phyloP scores from a whole-genome alignment of 2,113 vertebrate species.

The Rattus rattus region DNA sequence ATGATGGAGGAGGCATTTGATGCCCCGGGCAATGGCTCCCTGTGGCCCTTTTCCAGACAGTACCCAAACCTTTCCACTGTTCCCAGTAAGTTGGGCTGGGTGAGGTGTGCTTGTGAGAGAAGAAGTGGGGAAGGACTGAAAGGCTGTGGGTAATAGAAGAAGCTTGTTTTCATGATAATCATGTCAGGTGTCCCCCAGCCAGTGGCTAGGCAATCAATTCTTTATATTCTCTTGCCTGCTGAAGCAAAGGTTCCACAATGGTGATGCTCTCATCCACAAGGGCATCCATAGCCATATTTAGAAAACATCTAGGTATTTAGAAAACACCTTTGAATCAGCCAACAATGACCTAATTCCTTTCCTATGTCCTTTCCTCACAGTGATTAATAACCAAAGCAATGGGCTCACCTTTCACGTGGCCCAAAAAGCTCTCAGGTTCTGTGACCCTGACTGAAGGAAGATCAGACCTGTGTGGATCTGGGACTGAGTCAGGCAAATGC shows the following conservation, averaged over 20 bases:
- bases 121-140: background rate
- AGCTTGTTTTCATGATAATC: background rate
- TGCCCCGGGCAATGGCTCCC: background rate
- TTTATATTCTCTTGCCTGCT: background rate
- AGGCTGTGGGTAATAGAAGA: background rate
- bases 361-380: background rate
- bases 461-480: background rate
- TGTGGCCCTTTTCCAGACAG: background rate
- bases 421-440: background rate
- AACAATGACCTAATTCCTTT: background rate
- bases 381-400: background rate
- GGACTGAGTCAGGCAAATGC: slow-evolving; percentile 3
- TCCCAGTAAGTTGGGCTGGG: background rate
- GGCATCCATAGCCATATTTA: too few species aligned
- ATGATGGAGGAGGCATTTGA: fast-evolving
- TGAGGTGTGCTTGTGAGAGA: background rate
- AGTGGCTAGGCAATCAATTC: background rate
- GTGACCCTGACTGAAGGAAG: background rate
- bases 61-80: background rate
- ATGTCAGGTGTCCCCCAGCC: background rate
- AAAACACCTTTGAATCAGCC: background rate
- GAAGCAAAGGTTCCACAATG: background rate
- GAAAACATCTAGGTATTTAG: background rate
- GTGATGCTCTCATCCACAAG: background rate
- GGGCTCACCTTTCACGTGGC: background rate